Conservation (phyloP, 2,113 vertebrate genomes). For the Oryzias woworae region DNA sequence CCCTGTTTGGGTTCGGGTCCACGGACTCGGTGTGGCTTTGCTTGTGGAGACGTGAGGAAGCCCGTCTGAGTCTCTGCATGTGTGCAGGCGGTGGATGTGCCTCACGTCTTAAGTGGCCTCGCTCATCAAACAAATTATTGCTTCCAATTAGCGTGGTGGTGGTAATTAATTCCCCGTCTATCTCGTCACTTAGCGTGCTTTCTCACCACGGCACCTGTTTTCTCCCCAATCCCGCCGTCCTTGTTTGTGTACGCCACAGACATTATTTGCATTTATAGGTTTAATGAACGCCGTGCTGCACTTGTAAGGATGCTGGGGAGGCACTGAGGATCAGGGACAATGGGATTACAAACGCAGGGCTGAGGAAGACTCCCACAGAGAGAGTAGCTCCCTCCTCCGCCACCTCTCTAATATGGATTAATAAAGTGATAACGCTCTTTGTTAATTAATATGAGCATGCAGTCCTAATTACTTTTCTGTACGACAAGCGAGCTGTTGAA, state of each 20-base stretch:
- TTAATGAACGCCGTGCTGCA: slow-evolving; percentile 87
- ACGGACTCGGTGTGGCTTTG: too few relatives aligned
- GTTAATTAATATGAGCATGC: slow-evolving; percentile 96
- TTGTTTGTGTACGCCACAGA: slow-evolving; percentile 95
- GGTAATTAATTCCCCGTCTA: slow-evolving; percentile 99
- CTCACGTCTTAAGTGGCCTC: slow-evolving; percentile 95
- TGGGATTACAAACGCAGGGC: slow-evolving; percentile 75
- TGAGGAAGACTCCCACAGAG: slow-evolving; percentile 75
- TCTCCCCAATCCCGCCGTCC: slow-evolving; percentile 54
- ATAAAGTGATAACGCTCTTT: slow-evolving; percentile 94
- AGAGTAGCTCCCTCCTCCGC: slow-evolving; percentile 63
- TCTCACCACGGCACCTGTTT: slow-evolving; percentile 98
- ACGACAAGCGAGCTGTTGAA: slow-evolving; percentile 87
- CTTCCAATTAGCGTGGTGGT: slow-evolving; percentile 98
- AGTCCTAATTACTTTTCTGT: slow-evolving; percentile 90
- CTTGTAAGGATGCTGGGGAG: slow-evolving; percentile 77
- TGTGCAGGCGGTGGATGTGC: slow-evolving; percentile 86
- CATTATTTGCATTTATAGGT: slow-evolving; percentile 94
- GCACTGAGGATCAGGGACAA: slow-evolving; percentile 69
- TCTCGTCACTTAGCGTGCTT: slow-evolving; percentile 98
- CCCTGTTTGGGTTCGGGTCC: too few relatives aligned
- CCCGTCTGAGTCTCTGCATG: slow-evolving; percentile 48
- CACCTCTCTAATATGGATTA: slow-evolving; percentile 86
- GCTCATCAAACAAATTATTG: slow-evolving; percentile 99
- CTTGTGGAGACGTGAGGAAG: neutral